Percentiles rank a stretch among this genome's conserved stretches.
Evolutionary conservation across 2,888 invertebrate genomes (phyloP).

Genomic region (Ecliptopera silaceata): DNA sequence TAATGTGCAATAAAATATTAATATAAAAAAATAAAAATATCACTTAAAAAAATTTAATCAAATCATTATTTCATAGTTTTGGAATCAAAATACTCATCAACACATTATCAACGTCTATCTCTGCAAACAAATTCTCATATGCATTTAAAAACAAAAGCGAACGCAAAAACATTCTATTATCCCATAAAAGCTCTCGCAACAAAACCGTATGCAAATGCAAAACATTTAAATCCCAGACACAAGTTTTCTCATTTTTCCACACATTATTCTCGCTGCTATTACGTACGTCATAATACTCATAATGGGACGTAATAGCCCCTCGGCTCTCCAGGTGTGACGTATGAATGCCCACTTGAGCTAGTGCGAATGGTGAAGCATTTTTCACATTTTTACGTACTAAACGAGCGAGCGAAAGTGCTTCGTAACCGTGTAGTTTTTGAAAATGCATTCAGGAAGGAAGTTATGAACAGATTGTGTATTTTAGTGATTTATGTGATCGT

Average conservation of each 20-base stretch:
- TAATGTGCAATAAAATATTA: no score
- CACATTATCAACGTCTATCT: no score
- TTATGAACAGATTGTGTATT: background rate
- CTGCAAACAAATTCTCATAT: no score
- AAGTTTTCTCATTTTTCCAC: slow-evolving; percentile 44
- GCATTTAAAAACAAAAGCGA: no score
- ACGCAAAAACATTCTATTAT: background rate
- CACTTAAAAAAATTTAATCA: no score
- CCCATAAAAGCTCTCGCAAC: background rate
- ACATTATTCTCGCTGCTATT: slow-evolving; percentile 54
- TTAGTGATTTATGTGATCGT: no score
- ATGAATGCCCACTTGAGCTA: slow-evolving; percentile 53
- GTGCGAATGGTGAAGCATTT: slow-evolving; percentile 41
- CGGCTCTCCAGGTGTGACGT: slow-evolving; percentile 52
- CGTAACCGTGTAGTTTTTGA: slow-evolving; percentile 1
- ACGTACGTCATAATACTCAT: slow-evolving; percentile 48
- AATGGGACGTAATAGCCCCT: slow-evolving; percentile 56
- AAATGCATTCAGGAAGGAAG: background rate
- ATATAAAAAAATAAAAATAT: no score
- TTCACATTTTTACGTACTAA: slow-evolving; percentile 23
- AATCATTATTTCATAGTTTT: no score
- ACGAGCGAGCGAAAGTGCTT: slow-evolving; percentile 14
- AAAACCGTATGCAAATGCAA: slow-evolving; percentile 19
- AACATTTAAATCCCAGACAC: slow-evolving; percentile 20
- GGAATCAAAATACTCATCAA: no score